Evolutionary conservation across 2,113 vertebrate species (phyloP), one percentile per base, ranked within the genome.

Genomic region (Hystrix cristata): DNA sequence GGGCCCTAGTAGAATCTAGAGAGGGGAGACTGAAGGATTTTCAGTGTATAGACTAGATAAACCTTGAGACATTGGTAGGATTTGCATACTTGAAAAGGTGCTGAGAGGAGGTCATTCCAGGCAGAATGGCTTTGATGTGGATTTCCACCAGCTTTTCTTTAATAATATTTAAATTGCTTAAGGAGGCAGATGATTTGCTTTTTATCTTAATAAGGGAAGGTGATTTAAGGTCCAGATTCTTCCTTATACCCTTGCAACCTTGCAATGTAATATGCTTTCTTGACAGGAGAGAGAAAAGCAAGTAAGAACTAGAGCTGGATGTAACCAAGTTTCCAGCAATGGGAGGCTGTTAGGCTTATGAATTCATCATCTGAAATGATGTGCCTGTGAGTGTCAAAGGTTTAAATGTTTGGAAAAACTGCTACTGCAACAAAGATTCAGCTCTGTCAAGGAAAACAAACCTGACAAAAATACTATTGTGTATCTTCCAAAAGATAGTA

Each of bases 71-170:
- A 29, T 9, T 74, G 9, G 55, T 43, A 59, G 83, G 57, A 90
- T 84, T 89, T 88, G 60, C 18, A 29, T 31, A 55, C 2, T 18
- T 84, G 78, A 82, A 57, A 60, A 94, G 25, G 16, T 14, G 5
- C 85, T 62, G 13, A 74, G 85, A 85, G 81, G 14, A 6, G 64
- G 79, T 80, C 86, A 53, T 92, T 85, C n/a, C 59, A 59, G 19
- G 18, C 57, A 88, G 43, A 48, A 46, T 38, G 71, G 23, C 38
- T 87, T 90, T 60, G 88, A 78, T 91, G 72, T 67, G 79, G 71
- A 94, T 86, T 93, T 55, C 43, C 71, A 89, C 43, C 21, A 48
- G 60, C 13, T 95, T 92, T 91, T 83, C 43, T 95, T 71, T 95
- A 67, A 85, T 87, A 81, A n/a, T 93, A 53, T 83, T 97, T 86